These are phyloP conservation scores for Chloropsis cyanopogon DNA, from an alignment of 2,113 vertebrate species.

Conservation along the genomic window DNA sequence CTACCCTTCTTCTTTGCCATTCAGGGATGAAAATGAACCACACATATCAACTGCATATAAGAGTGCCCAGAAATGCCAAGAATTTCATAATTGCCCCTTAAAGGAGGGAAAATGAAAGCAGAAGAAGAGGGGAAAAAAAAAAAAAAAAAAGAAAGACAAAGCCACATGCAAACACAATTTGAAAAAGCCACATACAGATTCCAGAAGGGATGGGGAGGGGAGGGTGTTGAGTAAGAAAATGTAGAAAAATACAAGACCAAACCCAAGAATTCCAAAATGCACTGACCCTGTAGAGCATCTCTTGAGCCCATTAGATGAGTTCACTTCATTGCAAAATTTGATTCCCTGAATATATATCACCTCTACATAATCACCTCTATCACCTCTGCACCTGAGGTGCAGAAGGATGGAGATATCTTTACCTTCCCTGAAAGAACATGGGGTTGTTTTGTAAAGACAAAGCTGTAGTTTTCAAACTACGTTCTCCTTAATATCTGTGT, in stretches of 20 bases:
- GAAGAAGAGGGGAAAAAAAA: background rate
- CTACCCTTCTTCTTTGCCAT: background rate
- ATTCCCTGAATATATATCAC: background rate
- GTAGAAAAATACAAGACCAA: background rate
- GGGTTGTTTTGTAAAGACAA: background rate
- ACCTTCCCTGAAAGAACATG: background rate
- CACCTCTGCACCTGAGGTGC: too few relatives aligned
- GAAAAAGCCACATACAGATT: background rate
- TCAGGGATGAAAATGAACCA: constrained; percentile 14
- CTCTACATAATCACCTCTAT: background rate
- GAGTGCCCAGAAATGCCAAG: background rate
- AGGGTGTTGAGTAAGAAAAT: background rate
- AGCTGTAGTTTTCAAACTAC: background rate
- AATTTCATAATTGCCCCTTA: background rate
- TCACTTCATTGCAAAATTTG: background rate
- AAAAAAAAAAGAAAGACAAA: background rate
- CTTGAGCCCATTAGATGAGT: background rate
- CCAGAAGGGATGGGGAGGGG: background rate
- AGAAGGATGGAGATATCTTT: background rate
- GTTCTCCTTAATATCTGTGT: background rate
- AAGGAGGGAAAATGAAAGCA: background rate
- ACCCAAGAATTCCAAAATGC: background rate
- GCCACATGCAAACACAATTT: background rate
- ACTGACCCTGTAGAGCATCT: background rate
- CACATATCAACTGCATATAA: background rate